Conservation (phyloP, 2,888 invertebrate genomes). For the Synergus laeviventris region DNA sequence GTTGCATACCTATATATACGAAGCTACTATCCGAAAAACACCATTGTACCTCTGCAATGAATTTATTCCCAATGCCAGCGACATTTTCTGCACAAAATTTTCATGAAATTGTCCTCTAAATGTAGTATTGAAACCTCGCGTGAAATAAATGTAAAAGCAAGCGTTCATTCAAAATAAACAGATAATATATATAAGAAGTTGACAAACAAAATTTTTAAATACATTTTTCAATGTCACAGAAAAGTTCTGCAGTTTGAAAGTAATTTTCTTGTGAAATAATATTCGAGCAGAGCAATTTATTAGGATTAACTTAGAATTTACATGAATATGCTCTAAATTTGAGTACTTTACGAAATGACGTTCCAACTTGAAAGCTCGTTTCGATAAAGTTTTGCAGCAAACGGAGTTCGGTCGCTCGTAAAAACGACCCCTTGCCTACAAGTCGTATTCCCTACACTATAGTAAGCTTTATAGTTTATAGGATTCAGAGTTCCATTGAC, state of each 20-base stretch:
- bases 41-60: constrained; percentile 19
- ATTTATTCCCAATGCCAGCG: background rate
- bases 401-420: constrained; percentile 30
- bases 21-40: background rate
- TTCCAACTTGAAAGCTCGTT: constrained; percentile 38
- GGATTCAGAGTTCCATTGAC: constrained; percentile 23
- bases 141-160: background rate
- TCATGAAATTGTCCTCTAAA: constrained; percentile 19
- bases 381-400: constrained; percentile 16
- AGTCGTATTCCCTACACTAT: background rate
- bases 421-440: background rate
- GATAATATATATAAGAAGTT: no score
- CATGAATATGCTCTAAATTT: constrained; percentile 26
- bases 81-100: constrained; percentile 16
- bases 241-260: background rate
- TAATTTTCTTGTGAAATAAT: background rate
- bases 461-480: constrained; percentile 5
- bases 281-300: background rate
- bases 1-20: background rate
- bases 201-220: no score
- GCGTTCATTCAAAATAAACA: background rate
- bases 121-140: background rate
- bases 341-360: constrained; percentile 26
- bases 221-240: no score
- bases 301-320: constrained; percentile 23